These are phyloP conservation scores for Philereme vetulata DNA, from an alignment of 2,888 invertebrate species.

Conservation along the genomic window DNA sequence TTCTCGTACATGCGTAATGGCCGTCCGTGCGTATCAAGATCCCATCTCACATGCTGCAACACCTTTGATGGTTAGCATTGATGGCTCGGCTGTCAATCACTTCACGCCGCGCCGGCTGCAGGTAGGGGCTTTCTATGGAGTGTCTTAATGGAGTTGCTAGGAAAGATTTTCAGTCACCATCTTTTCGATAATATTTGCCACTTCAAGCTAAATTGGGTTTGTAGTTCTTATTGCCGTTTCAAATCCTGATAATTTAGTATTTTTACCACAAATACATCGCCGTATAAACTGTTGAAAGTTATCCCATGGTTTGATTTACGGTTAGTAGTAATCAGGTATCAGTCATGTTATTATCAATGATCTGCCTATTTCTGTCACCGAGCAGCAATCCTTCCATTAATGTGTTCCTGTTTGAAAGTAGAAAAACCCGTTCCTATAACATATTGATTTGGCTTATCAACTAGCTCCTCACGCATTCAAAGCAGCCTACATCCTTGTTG, in stretches of 20 bases:
- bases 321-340: neutral
- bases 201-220: too few species aligned
- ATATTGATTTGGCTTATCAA: conserved; percentile 22
- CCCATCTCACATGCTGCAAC: conserved; percentile 43
- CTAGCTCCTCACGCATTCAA: neutral
- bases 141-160: neutral
- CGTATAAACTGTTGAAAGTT: too few species aligned
- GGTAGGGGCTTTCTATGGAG: conserved; percentile 19
- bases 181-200: neutral
- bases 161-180: neutral
- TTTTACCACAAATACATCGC: too few species aligned
- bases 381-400: conserved; percentile 13
- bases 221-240: too few species aligned
- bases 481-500: conserved; percentile 4
- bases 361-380: conserved; percentile 13
- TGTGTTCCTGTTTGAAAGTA: conserved; percentile 15
- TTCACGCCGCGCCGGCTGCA: conserved; percentile 34
- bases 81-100: conserved; percentile 34
- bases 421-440: conserved; percentile 14
- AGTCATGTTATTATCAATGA: conserved; percentile 20
- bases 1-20: conserved; percentile 60
- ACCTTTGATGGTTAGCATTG: conserved; percentile 40
- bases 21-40: conserved; percentile 60
- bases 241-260: too few species aligned
- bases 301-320: neutral